A percentile compares a stretch with the other conserved stretches of the same genome.
phyloP scores from a whole-genome alignment of 2,888 invertebrate genomes.

The Lamellibrachia columna region DNA sequence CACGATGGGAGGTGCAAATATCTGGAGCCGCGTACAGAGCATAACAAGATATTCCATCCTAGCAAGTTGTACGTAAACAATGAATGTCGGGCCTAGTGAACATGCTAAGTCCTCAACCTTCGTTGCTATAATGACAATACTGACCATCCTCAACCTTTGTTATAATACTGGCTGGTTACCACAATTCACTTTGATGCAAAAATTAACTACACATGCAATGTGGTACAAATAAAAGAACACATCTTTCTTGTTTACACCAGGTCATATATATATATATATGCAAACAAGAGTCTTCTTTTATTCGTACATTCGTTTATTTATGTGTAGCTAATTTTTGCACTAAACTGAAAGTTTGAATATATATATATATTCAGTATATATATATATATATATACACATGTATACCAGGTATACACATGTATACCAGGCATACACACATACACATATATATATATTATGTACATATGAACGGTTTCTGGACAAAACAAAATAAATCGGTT shows the following conservation, averaged over 20 bases:
- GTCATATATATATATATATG: background rate
- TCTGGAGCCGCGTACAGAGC: background rate
- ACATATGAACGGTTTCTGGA: no score
- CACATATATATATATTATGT: background rate
- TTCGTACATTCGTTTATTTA: no score
- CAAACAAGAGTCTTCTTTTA: background rate
- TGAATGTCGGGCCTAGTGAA: background rate
- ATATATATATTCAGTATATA: background rate
- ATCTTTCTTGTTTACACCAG: background rate
- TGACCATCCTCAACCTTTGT: background rate
- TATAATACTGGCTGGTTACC: background rate
- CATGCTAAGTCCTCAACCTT: background rate
- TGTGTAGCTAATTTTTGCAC: no score
- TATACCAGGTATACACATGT: background rate
- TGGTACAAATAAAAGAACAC: background rate
- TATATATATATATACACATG: background rate
- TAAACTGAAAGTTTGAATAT: no score
- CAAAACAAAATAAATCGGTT: no score
- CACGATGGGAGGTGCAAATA: background rate
- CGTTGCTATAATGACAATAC: no score
- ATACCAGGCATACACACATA: background rate
- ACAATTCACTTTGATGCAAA: background rate
- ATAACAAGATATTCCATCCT: constrained; percentile 11
- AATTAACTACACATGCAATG: background rate
- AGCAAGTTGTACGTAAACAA: background rate